Base-by-base conservation (phyloP, 2,888 invertebrate genomes). In the Mythimna ferrago region DNA sequence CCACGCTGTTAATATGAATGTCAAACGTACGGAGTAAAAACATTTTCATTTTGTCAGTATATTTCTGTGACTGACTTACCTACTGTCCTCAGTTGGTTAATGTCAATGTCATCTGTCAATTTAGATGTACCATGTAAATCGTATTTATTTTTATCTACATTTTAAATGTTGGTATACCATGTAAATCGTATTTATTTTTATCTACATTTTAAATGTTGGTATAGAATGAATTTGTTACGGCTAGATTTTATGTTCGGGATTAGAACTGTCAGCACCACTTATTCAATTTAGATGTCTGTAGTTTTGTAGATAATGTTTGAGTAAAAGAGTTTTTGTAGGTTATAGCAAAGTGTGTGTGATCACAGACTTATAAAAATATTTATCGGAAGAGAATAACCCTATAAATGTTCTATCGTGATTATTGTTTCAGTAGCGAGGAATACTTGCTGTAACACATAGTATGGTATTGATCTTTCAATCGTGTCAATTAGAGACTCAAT, bases 81-180 rank as follows among this genome's bases (percentile, higher is more conserved):
- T 44, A 69, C 69, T 67, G 41, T 54, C 38, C 57, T 68, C 72
- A 71, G 70, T 66, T 73, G 79, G 69, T 56, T 41, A 71, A 84
- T 78, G 75, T 82, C 82, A 82, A 82, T 84, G 82, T 78, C 82
- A 75, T 14, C 63, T 84, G 79, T 84, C 82, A 84, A 69, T 75
- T 66, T 68, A n/a, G 56, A 9, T 51, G 54, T 54, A 44, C 56
- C 54, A 38, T 77, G 63, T 76, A 70, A 67, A 81, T 68, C 57
- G 70, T 26, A 21, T 79, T 71, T 82, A 71, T 82, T 71, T 71
- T 79, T 72, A 57, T 65, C 61, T 83, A 62, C 41, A 83, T 83
- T 83, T 79, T n/a, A 68, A 79, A 79, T 72, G 48, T 65, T 56
- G 16, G 51, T 48, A 38, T 26, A 53, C n/a, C n/a, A n/a, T n/a